Percentiles rank a stretch among this genome's conserved stretches.
These are phyloP conservation scores for Eptesicus fuscus DNA, from an alignment of 2,113 vertebrate genomes.

Conservation along the genomic window DNA sequence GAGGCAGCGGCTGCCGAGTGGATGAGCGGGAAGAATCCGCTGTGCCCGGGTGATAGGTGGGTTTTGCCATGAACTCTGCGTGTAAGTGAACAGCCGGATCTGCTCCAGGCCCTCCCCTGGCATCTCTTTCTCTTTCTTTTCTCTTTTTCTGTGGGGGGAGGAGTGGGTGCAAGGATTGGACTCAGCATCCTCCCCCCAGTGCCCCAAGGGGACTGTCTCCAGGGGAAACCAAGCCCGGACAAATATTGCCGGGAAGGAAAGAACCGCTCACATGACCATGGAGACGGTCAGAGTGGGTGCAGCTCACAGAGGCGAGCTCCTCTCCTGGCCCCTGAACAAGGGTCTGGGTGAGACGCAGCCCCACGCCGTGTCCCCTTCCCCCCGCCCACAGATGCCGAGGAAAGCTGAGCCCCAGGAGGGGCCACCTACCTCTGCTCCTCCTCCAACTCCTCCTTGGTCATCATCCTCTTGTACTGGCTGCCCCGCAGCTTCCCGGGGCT, in stretches of 20 bases:
- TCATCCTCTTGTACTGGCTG: slow-evolving; percentile 88
- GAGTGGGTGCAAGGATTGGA: too few species aligned
- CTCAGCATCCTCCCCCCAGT: neutral
- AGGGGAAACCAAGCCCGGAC: neutral
- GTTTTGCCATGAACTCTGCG: neutral
- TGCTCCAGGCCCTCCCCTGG: neutral
- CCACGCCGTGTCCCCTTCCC: too few species aligned
- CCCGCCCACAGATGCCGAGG: too few species aligned
- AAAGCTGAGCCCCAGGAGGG: too few species aligned
- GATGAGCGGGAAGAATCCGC: neutral
- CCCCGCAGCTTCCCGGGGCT: slow-evolving; percentile 87
- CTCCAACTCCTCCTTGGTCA: slow-evolving; percentile 93
- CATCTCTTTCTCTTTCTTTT: neutral
- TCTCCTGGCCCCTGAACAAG: accelerated
- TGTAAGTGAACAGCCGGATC: neutral
- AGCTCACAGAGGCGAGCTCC: neutral
- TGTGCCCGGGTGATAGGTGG: neutral
- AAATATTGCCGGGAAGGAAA: neutral
- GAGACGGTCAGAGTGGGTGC: accelerated
- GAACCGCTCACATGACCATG: accelerated
- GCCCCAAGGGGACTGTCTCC: neutral
- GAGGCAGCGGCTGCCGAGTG: neutral
- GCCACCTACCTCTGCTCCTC: slow-evolving; percentile 92
- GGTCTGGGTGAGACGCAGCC: neutral
- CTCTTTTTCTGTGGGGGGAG: accelerated